Evolutionary conservation across 2,888 invertebrate genomes (phyloP).

Genomic region (Chouioia cunea): DNA sequence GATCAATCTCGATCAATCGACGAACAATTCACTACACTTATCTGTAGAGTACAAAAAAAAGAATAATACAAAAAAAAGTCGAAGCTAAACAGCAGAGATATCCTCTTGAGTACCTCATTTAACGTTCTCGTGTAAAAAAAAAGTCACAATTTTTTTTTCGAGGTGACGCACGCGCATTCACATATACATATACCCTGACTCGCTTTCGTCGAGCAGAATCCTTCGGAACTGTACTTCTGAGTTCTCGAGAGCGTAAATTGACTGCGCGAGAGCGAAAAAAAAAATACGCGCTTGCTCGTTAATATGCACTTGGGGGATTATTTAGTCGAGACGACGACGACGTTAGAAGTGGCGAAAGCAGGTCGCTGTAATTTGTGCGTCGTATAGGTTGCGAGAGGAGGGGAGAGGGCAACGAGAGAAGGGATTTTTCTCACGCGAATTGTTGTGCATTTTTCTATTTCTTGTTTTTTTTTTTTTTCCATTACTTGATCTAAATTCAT

Average conservation of each 20-base stretch:
- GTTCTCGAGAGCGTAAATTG: constrained; percentile 6
- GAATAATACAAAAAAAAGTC: too few relatives aligned
- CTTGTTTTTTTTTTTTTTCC: background rate
- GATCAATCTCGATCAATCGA: too few relatives aligned
- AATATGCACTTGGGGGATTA: constrained; percentile 1
- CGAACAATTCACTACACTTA: too few relatives aligned
- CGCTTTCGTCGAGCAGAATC: background rate
- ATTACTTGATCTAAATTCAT: too few relatives aligned
- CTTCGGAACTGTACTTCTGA: constrained; percentile 1
- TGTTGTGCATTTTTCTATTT: background rate
- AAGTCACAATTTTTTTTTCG: too few relatives aligned
- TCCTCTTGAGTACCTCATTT: too few relatives aligned
- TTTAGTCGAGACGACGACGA: constrained; percentile 1
- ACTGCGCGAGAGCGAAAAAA: too few relatives aligned
- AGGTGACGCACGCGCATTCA: too few relatives aligned
- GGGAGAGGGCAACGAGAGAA: background rate
- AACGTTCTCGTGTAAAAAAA: too few relatives aligned
- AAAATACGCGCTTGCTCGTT: background rate
- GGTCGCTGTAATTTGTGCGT: background rate
- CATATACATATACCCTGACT: too few relatives aligned
- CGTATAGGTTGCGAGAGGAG: background rate
- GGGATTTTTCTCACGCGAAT: background rate
- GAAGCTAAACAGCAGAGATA: too few relatives aligned
- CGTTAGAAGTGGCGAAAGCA: background rate
- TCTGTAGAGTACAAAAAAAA: too few relatives aligned